Conservation (phyloP, 92 coral and sea anemone genomes). For the Metridium senile region DNA sequence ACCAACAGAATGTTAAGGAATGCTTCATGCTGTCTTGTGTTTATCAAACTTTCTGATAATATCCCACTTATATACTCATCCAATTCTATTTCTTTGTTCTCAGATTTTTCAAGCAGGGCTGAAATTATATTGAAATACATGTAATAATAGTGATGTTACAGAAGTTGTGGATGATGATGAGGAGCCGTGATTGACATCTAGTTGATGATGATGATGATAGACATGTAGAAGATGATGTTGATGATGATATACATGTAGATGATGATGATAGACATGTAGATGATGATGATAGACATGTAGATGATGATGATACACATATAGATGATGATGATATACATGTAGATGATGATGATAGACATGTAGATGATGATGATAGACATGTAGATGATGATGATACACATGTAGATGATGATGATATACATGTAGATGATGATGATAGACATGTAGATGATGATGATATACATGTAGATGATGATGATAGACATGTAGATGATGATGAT, state of each 20-base stretch:
- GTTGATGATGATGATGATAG: neutral
- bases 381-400: too few species aligned
- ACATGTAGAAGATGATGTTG: neutral
- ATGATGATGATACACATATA: too few species aligned
- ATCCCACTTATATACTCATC: slow-evolving; percentile 55
- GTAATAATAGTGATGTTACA: neutral
- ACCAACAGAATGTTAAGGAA: slow-evolving; percentile 91
- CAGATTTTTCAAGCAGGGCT: slow-evolving; percentile 64
- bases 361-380: too few species aligned
- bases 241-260: neutral
- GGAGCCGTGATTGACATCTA: too few species aligned
- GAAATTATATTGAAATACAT: slow-evolving; percentile 1
- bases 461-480: too few species aligned
- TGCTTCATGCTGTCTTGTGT: slow-evolving; percentile 95
- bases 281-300: neutral
- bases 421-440: too few species aligned
- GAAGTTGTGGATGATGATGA: neutral
- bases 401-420: too few species aligned
- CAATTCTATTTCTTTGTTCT: slow-evolving; percentile 35
- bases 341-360: too few species aligned
- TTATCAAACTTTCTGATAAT: slow-evolving; percentile 86
- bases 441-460: too few species aligned
- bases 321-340: too few species aligned
- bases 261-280: neutral
- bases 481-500: too few species aligned